Percentiles rank a stretch among this genome's conserved stretches.
These are phyloP conservation scores for Lutjanus erythropterus DNA, from an alignment of 2,113 vertebrate genomes.

Conservation along the genomic window DNA sequence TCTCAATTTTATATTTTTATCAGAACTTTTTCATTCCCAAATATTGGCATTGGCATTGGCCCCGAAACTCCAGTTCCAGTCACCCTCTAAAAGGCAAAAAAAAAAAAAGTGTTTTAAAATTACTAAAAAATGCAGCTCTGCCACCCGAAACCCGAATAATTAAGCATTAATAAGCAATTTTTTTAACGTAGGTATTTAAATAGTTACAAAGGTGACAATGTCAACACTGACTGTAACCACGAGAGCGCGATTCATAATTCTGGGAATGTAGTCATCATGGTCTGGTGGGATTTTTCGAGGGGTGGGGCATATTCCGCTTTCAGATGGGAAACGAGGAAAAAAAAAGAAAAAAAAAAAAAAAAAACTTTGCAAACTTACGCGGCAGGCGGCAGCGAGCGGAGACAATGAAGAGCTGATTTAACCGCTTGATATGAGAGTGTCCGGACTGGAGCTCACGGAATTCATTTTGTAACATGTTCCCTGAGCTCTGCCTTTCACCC, in stretches of 20 bases:
- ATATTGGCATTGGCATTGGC: too few relatives aligned
- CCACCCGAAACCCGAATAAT: neutral
- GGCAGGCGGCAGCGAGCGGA: too few relatives aligned
- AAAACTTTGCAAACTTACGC: constrained; percentile 79
- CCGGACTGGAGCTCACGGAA: constrained; percentile 14
- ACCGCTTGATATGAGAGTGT: constrained; percentile 20
- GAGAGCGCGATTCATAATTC: constrained; percentile 69
- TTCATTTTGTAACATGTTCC: constrained; percentile 48
- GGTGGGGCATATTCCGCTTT: constrained; percentile 84
- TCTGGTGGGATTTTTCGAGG: constrained; percentile 81
- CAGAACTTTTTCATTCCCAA: too few relatives aligned
- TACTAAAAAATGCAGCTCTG: neutral
- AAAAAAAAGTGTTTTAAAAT: neutral
- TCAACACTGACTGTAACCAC: constrained; percentile 42
- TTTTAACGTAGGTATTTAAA: rapidly evolving
- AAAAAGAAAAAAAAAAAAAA: constrained; percentile 70
- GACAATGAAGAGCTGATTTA: constrained; percentile 60
- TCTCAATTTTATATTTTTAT: too few relatives aligned
- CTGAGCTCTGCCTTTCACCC: constrained; percentile 25
- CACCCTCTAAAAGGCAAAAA: too few relatives aligned
- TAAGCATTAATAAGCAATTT: neutral
- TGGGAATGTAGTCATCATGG: constrained; percentile 69
- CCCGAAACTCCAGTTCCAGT: too few relatives aligned
- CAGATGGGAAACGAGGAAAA: constrained; percentile 67
- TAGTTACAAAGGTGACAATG: constrained; percentile 30